Evolutionary conservation across 2,113 vertebrate species (phyloP).

Genomic region (Stomatorhinus ivindoensis): DNA sequence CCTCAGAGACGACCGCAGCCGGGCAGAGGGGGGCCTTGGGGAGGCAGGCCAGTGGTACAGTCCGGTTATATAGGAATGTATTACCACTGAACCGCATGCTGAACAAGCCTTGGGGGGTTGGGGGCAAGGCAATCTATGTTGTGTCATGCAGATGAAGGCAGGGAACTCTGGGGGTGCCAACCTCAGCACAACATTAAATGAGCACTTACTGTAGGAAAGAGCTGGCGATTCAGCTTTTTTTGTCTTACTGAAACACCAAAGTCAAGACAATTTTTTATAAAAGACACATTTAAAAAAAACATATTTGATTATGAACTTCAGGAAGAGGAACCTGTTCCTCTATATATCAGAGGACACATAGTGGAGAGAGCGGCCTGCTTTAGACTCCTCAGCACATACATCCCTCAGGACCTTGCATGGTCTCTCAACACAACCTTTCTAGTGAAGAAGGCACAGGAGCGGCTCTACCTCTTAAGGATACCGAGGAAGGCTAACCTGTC

Average conservation of each 20-base stretch:
- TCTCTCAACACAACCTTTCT: no score
- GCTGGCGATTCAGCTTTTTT: neutral
- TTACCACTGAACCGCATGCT: slow-evolving; percentile 25
- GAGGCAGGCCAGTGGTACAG: slow-evolving; percentile 54
- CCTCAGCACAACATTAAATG: slow-evolving; percentile 46
- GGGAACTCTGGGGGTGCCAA: slow-evolving; percentile 24
- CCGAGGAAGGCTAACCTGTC: no score
- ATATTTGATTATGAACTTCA: no score
- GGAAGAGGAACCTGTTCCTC: no score
- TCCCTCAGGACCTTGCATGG: no score
- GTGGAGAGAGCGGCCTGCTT: no score
- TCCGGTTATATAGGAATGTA: slow-evolving; percentile 62
- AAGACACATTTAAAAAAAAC: neutral
- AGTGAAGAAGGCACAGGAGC: no score
- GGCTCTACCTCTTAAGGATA: no score
- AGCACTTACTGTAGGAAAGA: neutral
- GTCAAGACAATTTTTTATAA: neutral
- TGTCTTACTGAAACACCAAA: neutral
- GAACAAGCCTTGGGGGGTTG: neutral
- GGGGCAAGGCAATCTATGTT: neutral
- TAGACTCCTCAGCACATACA: no score
- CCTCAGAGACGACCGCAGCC: slow-evolving; percentile 56
- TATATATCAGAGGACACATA: no score
- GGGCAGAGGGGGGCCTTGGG: slow-evolving; percentile 56
- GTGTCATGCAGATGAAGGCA: neutral